phyloP scores from a whole-genome alignment of 1,140 invertebrate genomes.

The honey bee (Apis mellifera) region Amel_HAv3.1 CM009931.2:5179001-5179500 shows the following conservation, averaged over 20 bases:
- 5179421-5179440: background rate
- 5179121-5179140: background rate
- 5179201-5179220: constrained; percentile 1
- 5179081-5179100: background rate
- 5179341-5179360: constrained; percentile 2
- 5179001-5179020: too few relatives aligned
- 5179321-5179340: constrained; percentile 17
- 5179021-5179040: background rate
- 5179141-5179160: background rate
- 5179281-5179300: background rate
- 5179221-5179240: constrained; percentile 8
- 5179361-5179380: background rate
- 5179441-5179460: background rate
- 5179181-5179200: constrained; percentile 18
- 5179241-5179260: constrained; percentile 6
- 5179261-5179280: background rate
- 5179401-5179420: background rate
- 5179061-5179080: background rate
- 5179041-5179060: too few relatives aligned
- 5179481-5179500: too few relatives aligned
- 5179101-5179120: background rate
- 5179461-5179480: background rate
- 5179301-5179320: background rate
- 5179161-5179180: background rate
- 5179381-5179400: background rate